Conservation (phyloP, 1,140 invertebrate genomes). For the Lepidurus couesii region DNA sequence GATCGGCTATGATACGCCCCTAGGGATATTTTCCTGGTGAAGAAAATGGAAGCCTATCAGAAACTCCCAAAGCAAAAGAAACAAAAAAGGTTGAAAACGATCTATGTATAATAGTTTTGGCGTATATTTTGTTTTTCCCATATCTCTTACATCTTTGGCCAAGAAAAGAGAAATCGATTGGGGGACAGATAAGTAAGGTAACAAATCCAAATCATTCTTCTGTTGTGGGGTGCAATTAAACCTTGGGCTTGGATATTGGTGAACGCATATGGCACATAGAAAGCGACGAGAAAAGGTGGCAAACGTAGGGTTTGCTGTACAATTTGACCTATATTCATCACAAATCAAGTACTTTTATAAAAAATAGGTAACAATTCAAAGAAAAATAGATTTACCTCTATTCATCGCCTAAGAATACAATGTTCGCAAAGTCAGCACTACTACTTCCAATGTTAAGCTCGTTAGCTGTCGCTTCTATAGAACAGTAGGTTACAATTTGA, state of each 20-base stretch:
- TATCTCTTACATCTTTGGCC: not conserved
- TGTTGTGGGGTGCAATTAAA: not conserved
- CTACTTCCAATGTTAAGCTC: not conserved
- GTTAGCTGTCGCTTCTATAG: not conserved
- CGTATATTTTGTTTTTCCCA: not conserved
- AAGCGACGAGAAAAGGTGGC: not conserved
- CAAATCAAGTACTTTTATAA: not conserved
- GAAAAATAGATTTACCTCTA: not conserved
- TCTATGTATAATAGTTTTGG: not conserved
- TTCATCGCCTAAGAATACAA: not conserved
- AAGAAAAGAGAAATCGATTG: not conserved
- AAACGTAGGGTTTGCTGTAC: not conserved
- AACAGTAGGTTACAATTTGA: too few relatives aligned
- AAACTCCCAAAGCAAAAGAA: too few relatives aligned
- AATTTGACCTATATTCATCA: not conserved
- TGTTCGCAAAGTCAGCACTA: not conserved
- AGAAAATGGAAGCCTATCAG: too few relatives aligned
- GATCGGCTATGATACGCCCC: too few relatives aligned
- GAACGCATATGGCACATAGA: not conserved
- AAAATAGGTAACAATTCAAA: not conserved
- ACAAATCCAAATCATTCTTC: conserved; percentile 4
- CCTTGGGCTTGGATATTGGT: not conserved
- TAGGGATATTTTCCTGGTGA: too few relatives aligned
- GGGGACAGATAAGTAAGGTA: not conserved
- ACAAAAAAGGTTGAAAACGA: too few relatives aligned